phyloP scores from a whole-genome alignment of 1,140 invertebrate genomes.

The Tetragnatha versicolor region DNA sequence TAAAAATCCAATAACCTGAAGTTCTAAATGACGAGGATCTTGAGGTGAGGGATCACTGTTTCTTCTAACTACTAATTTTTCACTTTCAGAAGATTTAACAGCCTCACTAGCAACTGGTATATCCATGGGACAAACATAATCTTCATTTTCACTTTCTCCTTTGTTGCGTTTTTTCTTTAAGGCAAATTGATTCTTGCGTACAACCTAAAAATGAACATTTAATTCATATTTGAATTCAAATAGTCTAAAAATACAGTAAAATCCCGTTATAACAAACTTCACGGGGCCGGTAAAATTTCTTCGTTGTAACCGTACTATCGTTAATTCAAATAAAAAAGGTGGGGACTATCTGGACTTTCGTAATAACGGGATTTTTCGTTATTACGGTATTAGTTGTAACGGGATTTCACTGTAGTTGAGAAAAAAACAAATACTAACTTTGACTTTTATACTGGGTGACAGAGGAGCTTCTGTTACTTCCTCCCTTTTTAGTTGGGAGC shows the following conservation, averaged over 20 bases:
- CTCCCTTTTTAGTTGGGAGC: slow-evolving; percentile 89
- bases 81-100: slow-evolving; percentile 9
- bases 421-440: slow-evolving; percentile 69
- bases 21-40: slow-evolving; percentile 29
- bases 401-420: too few relatives aligned
- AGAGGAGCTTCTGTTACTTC: slow-evolving; percentile 83
- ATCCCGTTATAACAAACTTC: too few relatives aligned
- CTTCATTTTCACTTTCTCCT: slow-evolving; percentile 36
- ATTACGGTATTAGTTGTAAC: too few relatives aligned
- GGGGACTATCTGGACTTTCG: too few relatives aligned
- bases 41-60: slow-evolving; percentile 48
- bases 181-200: slow-evolving; percentile 39
- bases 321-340: too few relatives aligned
- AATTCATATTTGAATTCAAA: background rate
- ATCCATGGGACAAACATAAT: slow-evolving; percentile 50
- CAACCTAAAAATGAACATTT: background rate
- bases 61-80: slow-evolving; percentile 39
- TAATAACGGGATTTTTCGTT: background rate
- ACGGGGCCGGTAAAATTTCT: too few relatives aligned
- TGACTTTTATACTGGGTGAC: slow-evolving; percentile 87
- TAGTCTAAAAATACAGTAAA: too few relatives aligned
- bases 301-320: too few relatives aligned
- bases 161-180: slow-evolving; percentile 43
- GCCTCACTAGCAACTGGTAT: background rate
- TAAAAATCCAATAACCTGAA: slow-evolving; percentile 1